A percentile compares a stretch with the other conserved stretches of the same genome.
Conservation (phyloP, 1,140 invertebrate species). For the Harpegnathos saltator region DNA sequence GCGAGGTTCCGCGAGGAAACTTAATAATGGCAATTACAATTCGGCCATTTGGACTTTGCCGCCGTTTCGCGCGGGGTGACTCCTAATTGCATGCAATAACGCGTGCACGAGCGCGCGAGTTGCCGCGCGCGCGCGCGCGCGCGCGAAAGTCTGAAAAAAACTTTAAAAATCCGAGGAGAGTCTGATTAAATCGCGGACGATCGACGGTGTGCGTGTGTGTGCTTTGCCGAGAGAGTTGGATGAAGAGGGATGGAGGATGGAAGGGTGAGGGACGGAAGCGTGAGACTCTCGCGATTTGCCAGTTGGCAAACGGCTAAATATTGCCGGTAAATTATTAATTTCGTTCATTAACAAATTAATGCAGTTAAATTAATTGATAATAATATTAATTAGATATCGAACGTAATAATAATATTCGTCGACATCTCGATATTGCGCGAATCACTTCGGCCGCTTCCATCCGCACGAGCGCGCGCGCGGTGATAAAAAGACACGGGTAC, state of each 20-base stretch:
- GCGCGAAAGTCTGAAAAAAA: slow-evolving; percentile 46
- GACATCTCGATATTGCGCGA: neutral
- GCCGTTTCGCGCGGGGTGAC: slow-evolving; percentile 53
- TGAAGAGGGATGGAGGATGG: too few species aligned
- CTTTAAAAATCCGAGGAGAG: slow-evolving; percentile 33
- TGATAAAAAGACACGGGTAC: slow-evolving; percentile 7
- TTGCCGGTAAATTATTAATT: slow-evolving; percentile 15
- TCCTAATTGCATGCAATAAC: slow-evolving; percentile 53
- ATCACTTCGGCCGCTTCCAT: too few species aligned
- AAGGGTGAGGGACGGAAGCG: neutral
- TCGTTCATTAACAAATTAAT: slow-evolving; percentile 11
- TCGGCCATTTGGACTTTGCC: slow-evolving; percentile 65
- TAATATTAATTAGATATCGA: slow-evolving; percentile 28
- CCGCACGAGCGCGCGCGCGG: too few species aligned
- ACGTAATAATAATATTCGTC: slow-evolving; percentile 17
- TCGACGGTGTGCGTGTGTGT: neutral
- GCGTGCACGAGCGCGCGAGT: slow-evolving; percentile 29
- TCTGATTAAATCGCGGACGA: slow-evolving; percentile 12
- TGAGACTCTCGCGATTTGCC: slow-evolving; percentile 10
- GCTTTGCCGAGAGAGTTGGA: too few species aligned
- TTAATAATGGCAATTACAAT: slow-evolving; percentile 75
- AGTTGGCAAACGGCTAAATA: slow-evolving; percentile 4
- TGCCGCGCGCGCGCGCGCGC: slow-evolving; percentile 9
- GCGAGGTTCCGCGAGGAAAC: slow-evolving; percentile 64
- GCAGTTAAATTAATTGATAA: slow-evolving; percentile 30